Base-by-base conservation (phyloP, 1,140 invertebrate species). In the Aethina tumida region DNA sequence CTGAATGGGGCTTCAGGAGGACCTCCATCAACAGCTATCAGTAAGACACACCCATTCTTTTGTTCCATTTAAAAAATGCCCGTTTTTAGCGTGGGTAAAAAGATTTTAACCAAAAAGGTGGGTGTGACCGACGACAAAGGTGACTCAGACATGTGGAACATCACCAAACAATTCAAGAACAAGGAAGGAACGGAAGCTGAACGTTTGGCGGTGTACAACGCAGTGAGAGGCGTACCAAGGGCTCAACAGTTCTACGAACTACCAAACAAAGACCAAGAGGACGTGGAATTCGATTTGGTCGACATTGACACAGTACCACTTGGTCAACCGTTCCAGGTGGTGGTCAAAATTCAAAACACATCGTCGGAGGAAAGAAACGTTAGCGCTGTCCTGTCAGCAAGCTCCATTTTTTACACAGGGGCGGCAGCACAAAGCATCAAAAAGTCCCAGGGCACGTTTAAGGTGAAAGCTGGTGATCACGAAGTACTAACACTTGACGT, bases 21-120 rank as follows among this genome's bases (percentile, higher is more conserved):
- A 65, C 75, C 52, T 66, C 69, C 25, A 65, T 71, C 15, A 73
- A 78, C 56, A 67, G 76, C 53, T 74, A 74, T 55, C 72, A 75
- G 77, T 79, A 58, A 68, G 68, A 67, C 46, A 15, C 34, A 21
- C 8, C 10, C 15, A 31, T 13, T 2, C 3, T 17, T 31, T 13
- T 31, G 2, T 4, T 13, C 15, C 4, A 13, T 31, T 33, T 18
- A 19, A 0, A 36, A 28, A 16, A 16, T 1, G 29, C 35, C n/a
- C 43, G 34, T 35, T 49, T 49, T 29, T 47, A 56, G 80, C 50
- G 74, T 86, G 49, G 83, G 82, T 13, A 67, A 73, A 25, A 73
- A 74, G 55, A 77, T 88, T 40, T 68, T 84, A 21, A 87, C 84
- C 2, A 86, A 85, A 62, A 68, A 66, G 41, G 65, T 74, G 2